phyloP scores from a whole-genome alignment of 2,113 vertebrate genomes.

The Ceyx cyanopectus region DNA sequence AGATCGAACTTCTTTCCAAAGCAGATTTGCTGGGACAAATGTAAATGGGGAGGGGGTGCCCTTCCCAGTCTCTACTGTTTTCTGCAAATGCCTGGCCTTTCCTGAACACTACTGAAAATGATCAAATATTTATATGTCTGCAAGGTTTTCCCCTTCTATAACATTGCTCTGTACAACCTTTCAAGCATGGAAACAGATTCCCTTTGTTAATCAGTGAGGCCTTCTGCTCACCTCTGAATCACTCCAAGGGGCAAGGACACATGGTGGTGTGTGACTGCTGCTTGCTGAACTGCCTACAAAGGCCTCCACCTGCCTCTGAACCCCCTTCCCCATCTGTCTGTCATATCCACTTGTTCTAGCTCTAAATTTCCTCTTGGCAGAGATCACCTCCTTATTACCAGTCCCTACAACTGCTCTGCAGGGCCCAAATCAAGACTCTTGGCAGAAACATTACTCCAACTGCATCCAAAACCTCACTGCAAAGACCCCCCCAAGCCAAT shows the following conservation, averaged over 20 bases:
- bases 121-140: neutral
- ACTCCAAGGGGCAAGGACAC: fast-evolving
- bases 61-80: neutral
- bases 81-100: neutral
- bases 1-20: neutral
- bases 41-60: neutral
- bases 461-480: neutral
- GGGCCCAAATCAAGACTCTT: neutral
- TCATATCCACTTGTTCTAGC: neutral
- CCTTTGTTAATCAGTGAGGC: neutral
- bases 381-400: neutral
- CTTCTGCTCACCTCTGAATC: neutral
- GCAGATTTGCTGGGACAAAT: neutral
- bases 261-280: neutral
- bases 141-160: neutral
- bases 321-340: neutral
- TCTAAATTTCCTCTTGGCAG: neutral
- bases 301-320: neutral
- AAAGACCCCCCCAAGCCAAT: neutral
- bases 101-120: neutral
- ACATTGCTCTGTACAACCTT: neutral
- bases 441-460: neutral
- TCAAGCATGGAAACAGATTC: neutral
- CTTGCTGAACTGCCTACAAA: neutral
- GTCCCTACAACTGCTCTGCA: neutral